Conservation (phyloP, 2,888 invertebrate species). For the Atrina japonica region DNA sequence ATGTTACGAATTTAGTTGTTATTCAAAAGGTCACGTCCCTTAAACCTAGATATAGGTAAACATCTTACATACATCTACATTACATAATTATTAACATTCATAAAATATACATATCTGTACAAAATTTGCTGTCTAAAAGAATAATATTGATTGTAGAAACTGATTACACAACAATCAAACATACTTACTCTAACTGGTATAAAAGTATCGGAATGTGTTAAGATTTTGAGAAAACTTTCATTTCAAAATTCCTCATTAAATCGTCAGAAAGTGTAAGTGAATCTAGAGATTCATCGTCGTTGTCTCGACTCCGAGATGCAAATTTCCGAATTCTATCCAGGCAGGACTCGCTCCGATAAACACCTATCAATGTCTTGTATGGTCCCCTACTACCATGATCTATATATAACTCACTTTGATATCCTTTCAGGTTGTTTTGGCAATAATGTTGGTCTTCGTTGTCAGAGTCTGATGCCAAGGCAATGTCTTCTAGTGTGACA, state of each 20-base stretch:
- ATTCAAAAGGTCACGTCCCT: too few species aligned
- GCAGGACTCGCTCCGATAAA: constrained; percentile 58
- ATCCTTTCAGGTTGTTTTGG: not conserved
- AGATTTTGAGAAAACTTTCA: constrained; percentile 4
- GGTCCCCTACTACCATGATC: constrained; percentile 34
- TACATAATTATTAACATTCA: too few species aligned
- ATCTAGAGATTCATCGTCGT: constrained; percentile 51
- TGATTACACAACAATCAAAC: too few species aligned
- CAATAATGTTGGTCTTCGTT: not conserved
- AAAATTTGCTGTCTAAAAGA: too few species aligned
- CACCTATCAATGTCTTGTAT: constrained; percentile 48
- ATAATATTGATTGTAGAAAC: too few species aligned
- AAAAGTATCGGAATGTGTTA: too few species aligned
- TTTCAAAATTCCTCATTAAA: constrained; percentile 57
- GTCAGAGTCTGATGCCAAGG: not conserved
- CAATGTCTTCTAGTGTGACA: constrained; percentile 6
- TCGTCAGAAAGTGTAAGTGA: constrained; percentile 58
- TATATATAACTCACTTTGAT: constrained; percentile 1
- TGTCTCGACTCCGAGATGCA: constrained; percentile 26
- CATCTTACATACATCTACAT: too few species aligned
- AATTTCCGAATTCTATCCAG: constrained; percentile 34
- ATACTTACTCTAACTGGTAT: too few species aligned
- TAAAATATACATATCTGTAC: too few species aligned
- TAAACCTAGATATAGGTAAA: too few species aligned
- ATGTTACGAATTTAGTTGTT: too few species aligned